Evolutionary conservation across 2,113 vertebrate species (phyloP).

Genomic region (Macrotis lagotis): DNA sequence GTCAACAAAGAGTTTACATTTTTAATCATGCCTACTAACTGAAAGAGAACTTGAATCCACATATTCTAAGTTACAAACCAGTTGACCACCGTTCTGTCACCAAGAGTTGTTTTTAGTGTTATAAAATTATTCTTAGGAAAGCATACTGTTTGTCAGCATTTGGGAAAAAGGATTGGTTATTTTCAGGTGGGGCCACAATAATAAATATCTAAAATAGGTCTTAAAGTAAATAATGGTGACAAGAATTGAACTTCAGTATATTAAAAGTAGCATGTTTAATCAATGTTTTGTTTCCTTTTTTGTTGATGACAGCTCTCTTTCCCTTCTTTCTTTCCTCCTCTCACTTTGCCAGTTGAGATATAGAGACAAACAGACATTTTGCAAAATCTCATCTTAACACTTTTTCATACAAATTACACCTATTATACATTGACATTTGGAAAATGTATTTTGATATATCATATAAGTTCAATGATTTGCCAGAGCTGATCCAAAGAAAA

Average conservation of each 20-base stretch:
- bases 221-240: neutral
- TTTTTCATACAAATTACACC: neutral
- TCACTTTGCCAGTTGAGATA: neutral
- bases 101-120: neutral
- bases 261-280: neutral
- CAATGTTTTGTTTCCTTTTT: neutral
- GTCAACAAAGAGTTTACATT: neutral
- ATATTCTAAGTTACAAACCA: too few relatives aligned
- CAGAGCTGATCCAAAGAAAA: constrained; percentile 62
- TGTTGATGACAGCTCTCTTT: neutral
- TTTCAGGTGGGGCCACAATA: neutral
- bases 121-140: neutral
- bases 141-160: neutral
- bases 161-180: neutral
- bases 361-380: neutral
- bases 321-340: neutral
- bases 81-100: neutral
- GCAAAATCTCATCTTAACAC: neutral
- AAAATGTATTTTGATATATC: constrained; percentile 22
- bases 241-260: neutral
- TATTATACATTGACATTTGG: constrained; percentile 4
- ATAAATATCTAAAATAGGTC: neutral
- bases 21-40: neutral
- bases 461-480: constrained; percentile 20
- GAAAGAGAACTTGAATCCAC: neutral